Evolutionary conservation across 2,888 invertebrate species (phyloP), one percentile per base, ranked within the genome.

Genomic region (Cephalotes varians): DNA sequence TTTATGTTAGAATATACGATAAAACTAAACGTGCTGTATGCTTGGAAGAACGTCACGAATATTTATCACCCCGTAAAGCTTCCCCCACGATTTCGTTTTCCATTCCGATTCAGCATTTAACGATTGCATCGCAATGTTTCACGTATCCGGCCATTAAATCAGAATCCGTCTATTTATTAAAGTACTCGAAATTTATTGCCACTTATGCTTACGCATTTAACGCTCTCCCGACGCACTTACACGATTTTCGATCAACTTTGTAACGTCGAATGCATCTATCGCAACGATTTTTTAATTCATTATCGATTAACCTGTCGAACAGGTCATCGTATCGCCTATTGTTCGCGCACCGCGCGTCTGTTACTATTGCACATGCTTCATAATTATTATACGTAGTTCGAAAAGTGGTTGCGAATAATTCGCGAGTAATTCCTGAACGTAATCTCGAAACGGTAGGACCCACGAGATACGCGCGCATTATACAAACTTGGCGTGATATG

Each of bases 401-500:
- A 37, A 28, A 21, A 18, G 64, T 15, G 12, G 12, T 9, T 44
- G 18, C 21, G n/a, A 67, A 56, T 67, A 67, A 67, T 67, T 77
- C 21, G 18, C 37, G 28, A 40, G 12, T 15, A 56, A 7, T 34
- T 10, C 31, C 4, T 7, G n/a, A 5, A 25, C 18, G 64, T 37
- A 54, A 71, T 58, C 9, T 60, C 54, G 34, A 25, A 15, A n/a
- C 18, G 56, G 18, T 21, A 65, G 58, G 74, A 60, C 67, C 82
- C 62, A 54, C 34, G 21, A 51, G 60, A 81, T 71, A 47, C 58
- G 1, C 28, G 18, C 40, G 25, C 72, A 37, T 86, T 83, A 76
- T 83, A 82, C 67, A 87, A 86, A 86, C 76, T 84, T 47, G 54
- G 47, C 49, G n/a, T n/a, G 79, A 80, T 72, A 69, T 69, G 79